Evolutionary conservation across 2,888 invertebrate genomes (phyloP), one percentile per base, ranked within the genome.

Genomic region (Hydropsyche betteni): DNA sequence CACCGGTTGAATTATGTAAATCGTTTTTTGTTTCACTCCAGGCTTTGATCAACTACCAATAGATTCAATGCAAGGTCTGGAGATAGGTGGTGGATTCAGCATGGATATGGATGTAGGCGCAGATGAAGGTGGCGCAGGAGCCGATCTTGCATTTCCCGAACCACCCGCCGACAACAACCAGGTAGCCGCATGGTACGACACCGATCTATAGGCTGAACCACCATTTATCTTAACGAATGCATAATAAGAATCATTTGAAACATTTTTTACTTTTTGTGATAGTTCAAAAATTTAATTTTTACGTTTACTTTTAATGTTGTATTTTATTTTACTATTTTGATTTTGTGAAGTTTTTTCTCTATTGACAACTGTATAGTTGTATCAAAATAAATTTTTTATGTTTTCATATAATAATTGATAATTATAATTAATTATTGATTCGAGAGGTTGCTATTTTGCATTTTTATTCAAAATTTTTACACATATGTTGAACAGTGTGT

Each of bases 11-110:
- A 5, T 14, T 8, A 8, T 16, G 14, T 24, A 16, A 58, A 58
- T 58, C 5, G 1, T 14, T 58, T 16, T 16, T 16, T 58, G 14
- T 16, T 58, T 16, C 24, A 7, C 50, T 1, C 5, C 44, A 96
- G 97, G 96, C 90, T 97, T 96, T 93, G 97, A 97, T 91, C 95
- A 96, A 91, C 93, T 97, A 91, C 97, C 96, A 90, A 94, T 97
- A 92, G 96, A 96, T 89, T 94, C 94, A 82, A 95, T 97, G 95
- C 95, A 97, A 90, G 96, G 96, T 80, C 88, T 97, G 83, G 97
- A 97, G 84, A 94, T 97, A 83, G 95, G 94, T 83, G 92, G 92
- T 81, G 88, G 88, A 76, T 95, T 95, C 85, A 94, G 93, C 80
- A 93, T 96, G 91, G 96, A 96, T 86, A 94, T 95, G 94, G 95